phyloP scores from a whole-genome alignment of 2,113 vertebrate genomes.

The Tylochromis polylepis region DNA sequence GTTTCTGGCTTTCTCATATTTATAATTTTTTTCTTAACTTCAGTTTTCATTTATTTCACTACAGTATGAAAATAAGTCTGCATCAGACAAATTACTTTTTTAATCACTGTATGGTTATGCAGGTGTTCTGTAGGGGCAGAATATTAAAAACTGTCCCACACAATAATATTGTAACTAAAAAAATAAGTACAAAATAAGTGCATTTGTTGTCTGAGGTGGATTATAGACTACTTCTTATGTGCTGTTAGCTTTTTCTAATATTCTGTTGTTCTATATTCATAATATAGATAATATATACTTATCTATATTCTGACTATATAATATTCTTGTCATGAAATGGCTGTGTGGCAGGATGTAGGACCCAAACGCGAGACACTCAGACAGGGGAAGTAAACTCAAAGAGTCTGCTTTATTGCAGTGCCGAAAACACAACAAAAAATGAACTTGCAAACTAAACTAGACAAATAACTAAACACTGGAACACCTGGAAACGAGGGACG shows the following conservation, averaged over 20 bases:
- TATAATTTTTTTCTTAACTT: neutral
- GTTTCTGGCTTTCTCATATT: neutral
- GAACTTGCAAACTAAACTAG: too few relatives aligned
- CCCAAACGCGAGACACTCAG: too few relatives aligned
- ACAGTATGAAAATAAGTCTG: neutral
- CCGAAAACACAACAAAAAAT: too few relatives aligned
- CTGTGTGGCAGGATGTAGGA: too few relatives aligned
- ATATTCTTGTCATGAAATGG: too few relatives aligned
- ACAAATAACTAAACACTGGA: too few relatives aligned
- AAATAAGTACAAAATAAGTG: neutral
- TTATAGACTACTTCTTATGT: neutral
- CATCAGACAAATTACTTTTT: neutral
- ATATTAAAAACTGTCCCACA: neutral
- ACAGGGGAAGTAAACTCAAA: too few relatives aligned
- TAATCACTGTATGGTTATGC: neutral
- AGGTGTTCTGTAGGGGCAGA: neutral
- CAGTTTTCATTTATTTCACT: neutral
- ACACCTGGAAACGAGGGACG: too few relatives aligned
- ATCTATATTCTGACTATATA: too few relatives aligned
- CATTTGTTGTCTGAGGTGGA: neutral
- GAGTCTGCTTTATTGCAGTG: too few relatives aligned
- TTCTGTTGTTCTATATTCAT: neutral
- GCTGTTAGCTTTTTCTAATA: neutral
- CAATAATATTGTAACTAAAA: fast-evolving
- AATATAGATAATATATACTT: neutral